Percentiles rank a stretch among this genome's conserved stretches.
Conservation (phyloP, 1,140 invertebrate species). For the Pseudomyrmex gracilis region DNA sequence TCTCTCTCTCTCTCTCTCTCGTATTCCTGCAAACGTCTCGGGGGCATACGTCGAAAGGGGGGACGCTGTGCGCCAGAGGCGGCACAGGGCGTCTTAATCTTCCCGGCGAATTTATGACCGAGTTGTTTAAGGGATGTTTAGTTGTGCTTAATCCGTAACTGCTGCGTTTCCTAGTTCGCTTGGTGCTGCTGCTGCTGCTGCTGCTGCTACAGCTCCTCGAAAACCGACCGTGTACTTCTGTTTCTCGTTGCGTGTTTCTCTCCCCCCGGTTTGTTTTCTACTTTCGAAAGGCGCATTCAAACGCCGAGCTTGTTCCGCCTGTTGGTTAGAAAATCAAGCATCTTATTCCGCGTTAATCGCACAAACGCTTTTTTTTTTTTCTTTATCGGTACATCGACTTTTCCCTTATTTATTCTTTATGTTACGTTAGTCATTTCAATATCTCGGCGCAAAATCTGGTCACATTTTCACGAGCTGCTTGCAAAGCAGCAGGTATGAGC, state of each 20-base stretch:
- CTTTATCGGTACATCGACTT: not conserved
- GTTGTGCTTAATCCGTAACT: conserved; percentile 78
- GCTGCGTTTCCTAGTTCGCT: conserved; percentile 51
- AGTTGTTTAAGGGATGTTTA: conserved; percentile 79
- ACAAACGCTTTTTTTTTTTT: conserved; percentile 2
- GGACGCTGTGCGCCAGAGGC: not conserved
- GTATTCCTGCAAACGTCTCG: conserved; percentile 40
- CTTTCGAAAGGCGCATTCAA: conserved; percentile 40
- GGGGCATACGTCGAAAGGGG: conserved; percentile 49
- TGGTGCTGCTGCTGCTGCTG: conserved; percentile 29
- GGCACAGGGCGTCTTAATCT: conserved; percentile 76
- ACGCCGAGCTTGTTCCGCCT: conserved; percentile 31
- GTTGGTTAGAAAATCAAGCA: conserved; percentile 47
- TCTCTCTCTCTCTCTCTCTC: conserved; percentile 41
- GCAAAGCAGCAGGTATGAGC: conserved; percentile 16
- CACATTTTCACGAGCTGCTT: not conserved
- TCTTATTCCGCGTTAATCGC: conserved; percentile 22
- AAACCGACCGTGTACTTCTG: not conserved
- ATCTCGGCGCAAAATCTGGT: conserved; percentile 37
- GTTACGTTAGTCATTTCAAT: conserved; percentile 36
- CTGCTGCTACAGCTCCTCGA: not conserved
- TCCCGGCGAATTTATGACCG: conserved; percentile 74
- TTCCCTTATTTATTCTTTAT: conserved; percentile 42
- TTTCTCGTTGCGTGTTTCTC: conserved; percentile 11
- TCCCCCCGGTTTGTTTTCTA: conserved; percentile 14